Evolutionary conservation across 1,140 invertebrate genomes (phyloP), one percentile per base, ranked within the genome.

Genomic region (Drosophila sturtevanti): DNA sequence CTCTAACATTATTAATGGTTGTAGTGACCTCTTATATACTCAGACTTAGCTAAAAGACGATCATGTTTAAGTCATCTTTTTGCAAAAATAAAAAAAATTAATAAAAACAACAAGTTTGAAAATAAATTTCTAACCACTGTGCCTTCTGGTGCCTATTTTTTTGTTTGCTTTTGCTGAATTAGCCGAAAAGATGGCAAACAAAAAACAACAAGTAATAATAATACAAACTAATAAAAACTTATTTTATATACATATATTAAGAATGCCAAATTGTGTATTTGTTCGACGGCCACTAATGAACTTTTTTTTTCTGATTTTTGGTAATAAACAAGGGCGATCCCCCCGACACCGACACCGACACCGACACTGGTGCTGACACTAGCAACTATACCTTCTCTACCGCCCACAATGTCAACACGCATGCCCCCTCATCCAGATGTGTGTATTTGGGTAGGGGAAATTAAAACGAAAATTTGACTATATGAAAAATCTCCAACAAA

Each of bases 181-280:
- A 76, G 73, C 72, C 72, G 56, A 68, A 68, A 75, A 75, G 72
- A 52, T 75, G 72, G 72, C 72, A 75, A 76, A 76, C 72, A 68
- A 76, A 68, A 35, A 59, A 31, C 27, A 31, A 38, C 48, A 9
- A 68, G 24, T 51, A 48, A 74, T 44, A 54, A 24, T 44, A 81
- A 84, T 65, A 63, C 65, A 79, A 81, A 69, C 77, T 77, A 85
- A 85, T 84, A 85, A 85, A 85, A 85, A 71, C 65, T 74, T 77
- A 74, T 77, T 85, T 80, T 84, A 76, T 74, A 68, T 79, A 79
- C 10, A 10, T 38, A 38, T 48, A 16, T 21, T 48, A 16, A 48
- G 62, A 82, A 76, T 72, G 67, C 71, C 62, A 67, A 81, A 64
- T 87, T 86, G 82, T 86, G 81, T 86, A 82, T 86, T 86, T 86